phyloP scores from a whole-genome alignment of 2,113 vertebrate genomes.

The Cettia cetti region DNA sequence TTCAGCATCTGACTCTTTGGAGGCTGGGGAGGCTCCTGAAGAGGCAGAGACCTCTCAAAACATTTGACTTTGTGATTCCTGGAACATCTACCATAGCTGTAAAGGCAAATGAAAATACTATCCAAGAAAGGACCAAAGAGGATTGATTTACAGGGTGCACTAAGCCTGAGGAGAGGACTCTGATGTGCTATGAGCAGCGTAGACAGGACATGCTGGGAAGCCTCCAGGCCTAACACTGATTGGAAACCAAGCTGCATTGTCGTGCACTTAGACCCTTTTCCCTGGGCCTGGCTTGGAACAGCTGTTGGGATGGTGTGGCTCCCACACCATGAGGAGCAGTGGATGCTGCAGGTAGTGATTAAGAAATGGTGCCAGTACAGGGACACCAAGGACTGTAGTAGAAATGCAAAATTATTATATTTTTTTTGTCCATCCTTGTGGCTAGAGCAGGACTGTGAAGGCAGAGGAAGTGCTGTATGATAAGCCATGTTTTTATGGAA shows the following conservation, averaged over 20 bases:
- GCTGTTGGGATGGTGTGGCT: neutral
- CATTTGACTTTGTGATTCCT: neutral
- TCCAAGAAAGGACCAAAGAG: neutral
- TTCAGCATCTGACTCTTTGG: neutral
- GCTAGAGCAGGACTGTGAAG: neutral
- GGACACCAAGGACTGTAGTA: neutral
- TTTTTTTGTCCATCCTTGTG: neutral
- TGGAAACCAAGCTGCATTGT: neutral
- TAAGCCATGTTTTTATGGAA: neutral
- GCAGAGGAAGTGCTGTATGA: neutral
- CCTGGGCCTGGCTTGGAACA: neutral
- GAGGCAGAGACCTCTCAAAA: neutral
- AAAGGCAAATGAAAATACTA: neutral
- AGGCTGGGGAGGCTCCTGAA: neutral
- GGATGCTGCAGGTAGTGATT: neutral
- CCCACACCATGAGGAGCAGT: neutral
- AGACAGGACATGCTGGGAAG: accelerated
- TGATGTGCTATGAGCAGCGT: neutral
- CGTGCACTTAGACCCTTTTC: accelerated
- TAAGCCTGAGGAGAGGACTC: neutral
- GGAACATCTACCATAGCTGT: neutral
- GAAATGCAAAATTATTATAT: neutral
- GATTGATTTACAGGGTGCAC: neutral
- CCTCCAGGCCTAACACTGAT: accelerated
- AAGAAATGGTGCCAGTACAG: neutral